These are phyloP conservation scores for Catostylus mosaicus DNA, from an alignment of 30 jellyfish, hydroid and myxozoan species.

Conservation along the genomic window DNA sequence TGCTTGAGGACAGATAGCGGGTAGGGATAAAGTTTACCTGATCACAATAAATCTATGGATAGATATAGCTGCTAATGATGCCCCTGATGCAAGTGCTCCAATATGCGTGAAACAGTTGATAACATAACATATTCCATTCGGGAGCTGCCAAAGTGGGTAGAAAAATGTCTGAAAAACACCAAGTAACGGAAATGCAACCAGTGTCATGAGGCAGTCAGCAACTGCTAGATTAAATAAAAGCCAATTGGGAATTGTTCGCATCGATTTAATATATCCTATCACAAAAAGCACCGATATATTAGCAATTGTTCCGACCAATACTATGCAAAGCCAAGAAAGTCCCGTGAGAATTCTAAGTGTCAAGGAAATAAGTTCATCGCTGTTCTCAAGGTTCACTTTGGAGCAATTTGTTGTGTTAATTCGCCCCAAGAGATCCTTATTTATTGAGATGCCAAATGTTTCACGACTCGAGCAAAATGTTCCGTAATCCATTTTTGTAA, in stretches of 20 bases:
- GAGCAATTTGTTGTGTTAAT: conserved; percentile 34
- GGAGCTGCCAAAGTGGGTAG: conserved; percentile 65
- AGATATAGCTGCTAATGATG: conserved; percentile 71
- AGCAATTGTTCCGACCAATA: conserved; percentile 44
- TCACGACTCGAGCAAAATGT: conserved; percentile 32
- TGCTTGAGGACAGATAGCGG: no score
- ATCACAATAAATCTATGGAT: conserved; percentile 67
- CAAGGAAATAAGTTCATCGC: conserved; percentile 26
- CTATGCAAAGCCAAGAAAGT: conserved; percentile 39
- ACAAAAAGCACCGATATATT: conserved; percentile 50
- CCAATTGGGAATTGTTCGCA: conserved; percentile 68
- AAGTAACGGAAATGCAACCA: conserved; percentile 57
- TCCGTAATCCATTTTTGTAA: conserved; percentile 40
- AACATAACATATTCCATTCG: conserved; percentile 33
- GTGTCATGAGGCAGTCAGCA: conserved; percentile 65
- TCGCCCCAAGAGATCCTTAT: conserved; percentile 24
- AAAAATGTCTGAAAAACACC: conserved; percentile 54
- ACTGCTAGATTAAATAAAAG: conserved; percentile 68
- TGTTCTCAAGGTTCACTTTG: neutral
- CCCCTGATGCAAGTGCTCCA: conserved; percentile 77
- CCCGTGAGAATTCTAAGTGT: conserved; percentile 34
- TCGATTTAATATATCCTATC: conserved; percentile 19
- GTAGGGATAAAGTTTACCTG: conserved; percentile 41
- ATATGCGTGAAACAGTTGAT: conserved; percentile 55
- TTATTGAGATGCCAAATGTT: conserved; percentile 61